A percentile compares a stretch with the other conserved stretches of the same genome.
Conservation (phyloP, 2,888 invertebrate genomes). For the Augochlorella aurata region DNA sequence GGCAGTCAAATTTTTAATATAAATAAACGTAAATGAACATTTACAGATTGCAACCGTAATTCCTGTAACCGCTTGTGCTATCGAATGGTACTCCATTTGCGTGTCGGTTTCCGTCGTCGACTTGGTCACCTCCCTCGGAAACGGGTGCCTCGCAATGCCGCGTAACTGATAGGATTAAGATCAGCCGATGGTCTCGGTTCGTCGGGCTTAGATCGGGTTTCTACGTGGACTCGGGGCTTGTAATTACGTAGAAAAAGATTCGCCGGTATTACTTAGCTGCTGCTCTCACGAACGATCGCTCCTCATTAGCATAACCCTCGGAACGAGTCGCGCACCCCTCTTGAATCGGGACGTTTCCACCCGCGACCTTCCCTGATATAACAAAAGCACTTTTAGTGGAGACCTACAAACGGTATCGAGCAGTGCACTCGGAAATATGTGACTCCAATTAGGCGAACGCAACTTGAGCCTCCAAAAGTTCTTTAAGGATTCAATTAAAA, state of each 20-base stretch:
- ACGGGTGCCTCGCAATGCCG: constrained; percentile 54
- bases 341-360: constrained; percentile 42
- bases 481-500: not conserved
- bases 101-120: not conserved
- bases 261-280: constrained; percentile 65
- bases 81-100: not conserved
- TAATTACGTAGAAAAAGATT: constrained; percentile 68
- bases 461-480: not conserved
- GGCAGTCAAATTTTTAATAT: not conserved
- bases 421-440: not conserved
- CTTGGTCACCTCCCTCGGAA: not conserved
- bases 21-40: not conserved
- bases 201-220: constrained; percentile 67
- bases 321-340: constrained; percentile 33
- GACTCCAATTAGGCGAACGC: not conserved
- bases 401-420: not conserved
- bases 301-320: constrained; percentile 70
- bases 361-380: constrained; percentile 16
- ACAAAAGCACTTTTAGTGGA: not conserved
- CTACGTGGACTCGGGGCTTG: constrained; percentile 49
- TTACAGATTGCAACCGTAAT: not conserved
- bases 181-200: constrained; percentile 61
- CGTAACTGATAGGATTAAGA: constrained; percentile 77
- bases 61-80: not conserved
- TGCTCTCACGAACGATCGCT: constrained; percentile 60